A percentile compares a stretch with the other conserved stretches of the same genome.
These are phyloP conservation scores for Bombus haemorrhoidalis DNA, from an alignment of 1,140 invertebrate species.

Conservation along the genomic window DNA sequence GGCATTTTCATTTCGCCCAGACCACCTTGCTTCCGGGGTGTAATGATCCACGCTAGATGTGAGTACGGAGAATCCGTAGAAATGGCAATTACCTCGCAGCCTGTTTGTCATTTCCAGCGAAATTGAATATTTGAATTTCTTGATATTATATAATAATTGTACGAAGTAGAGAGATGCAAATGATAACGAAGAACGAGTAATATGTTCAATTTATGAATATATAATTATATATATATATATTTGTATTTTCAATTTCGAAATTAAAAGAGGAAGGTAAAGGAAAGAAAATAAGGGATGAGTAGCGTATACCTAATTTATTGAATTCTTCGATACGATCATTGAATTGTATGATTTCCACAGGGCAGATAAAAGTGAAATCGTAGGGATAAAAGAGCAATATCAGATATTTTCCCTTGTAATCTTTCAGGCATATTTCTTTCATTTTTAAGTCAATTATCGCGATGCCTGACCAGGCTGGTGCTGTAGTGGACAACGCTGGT, in stretches of 20 bases:
- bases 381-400: conserved; percentile 90
- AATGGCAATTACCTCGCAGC: conserved; percentile 90
- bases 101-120: conserved; percentile 32
- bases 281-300: no score
- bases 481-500: conserved; percentile 43
- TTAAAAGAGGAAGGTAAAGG: not conserved
- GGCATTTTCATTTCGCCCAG: conserved; percentile 97
- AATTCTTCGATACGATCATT: conserved; percentile 92
- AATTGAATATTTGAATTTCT: not conserved
- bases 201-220: not conserved
- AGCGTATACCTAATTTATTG: conserved; percentile 85
- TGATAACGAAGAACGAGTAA: not conserved
- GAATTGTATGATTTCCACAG: conserved; percentile 96
- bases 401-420: conserved; percentile 88
- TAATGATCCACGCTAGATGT: conserved; percentile 96
- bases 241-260: no score
- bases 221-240: not conserved
- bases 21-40: conserved; percentile 95
- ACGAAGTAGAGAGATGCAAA: not conserved
- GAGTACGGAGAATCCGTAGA: conserved; percentile 94
- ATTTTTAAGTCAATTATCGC: conserved; percentile 87
- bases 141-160: not conserved
- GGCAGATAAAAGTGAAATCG: conserved; percentile 94
- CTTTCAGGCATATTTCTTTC: conserved; percentile 84
- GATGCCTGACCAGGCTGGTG: conserved; percentile 63